phyloP scores from a whole-genome alignment of 1,140 invertebrate genomes.

The Gonioctena quinquepunctata region DNA sequence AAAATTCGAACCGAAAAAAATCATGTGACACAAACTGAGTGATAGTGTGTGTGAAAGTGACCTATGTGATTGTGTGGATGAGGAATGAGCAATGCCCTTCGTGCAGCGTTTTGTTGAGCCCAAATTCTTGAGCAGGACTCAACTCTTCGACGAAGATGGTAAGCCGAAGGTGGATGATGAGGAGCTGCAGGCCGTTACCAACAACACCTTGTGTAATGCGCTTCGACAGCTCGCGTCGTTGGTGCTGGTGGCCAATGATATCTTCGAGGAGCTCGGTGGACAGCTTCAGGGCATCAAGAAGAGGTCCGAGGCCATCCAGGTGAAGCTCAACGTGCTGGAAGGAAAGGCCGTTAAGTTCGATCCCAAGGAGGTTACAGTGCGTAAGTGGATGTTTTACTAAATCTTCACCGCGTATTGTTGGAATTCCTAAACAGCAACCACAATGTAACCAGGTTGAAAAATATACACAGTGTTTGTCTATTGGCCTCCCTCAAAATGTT shows the following conservation, averaged over 20 bases:
- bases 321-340: conserved; percentile 65
- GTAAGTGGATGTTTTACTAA: conserved; percentile 78
- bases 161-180: conserved; percentile 65
- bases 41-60: conserved; percentile 1
- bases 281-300: conserved; percentile 70
- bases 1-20: neutral
- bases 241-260: conserved; percentile 74
- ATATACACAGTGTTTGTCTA: no score
- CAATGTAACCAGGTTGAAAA: no score
- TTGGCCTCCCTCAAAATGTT: no score
- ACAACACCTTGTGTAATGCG: conserved; percentile 76
- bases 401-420: no score
- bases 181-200: conserved; percentile 75
- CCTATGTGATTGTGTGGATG: neutral
- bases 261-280: conserved; percentile 73
- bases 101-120: conserved; percentile 72
- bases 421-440: no score
- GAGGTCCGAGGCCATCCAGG: conserved; percentile 66
- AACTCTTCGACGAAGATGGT: conserved; percentile 62
- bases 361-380: conserved; percentile 80
- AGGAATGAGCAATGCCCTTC: conserved; percentile 67
- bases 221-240: conserved; percentile 78
- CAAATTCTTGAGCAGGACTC: conserved; percentile 67
- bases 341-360: conserved; percentile 66
- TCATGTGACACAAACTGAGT: conserved; percentile 1